Evolutionary conservation across 2,113 vertebrate genomes (phyloP), one percentile per base, ranked within the genome.

Genomic region (Microtus ochrogaster): DNA sequence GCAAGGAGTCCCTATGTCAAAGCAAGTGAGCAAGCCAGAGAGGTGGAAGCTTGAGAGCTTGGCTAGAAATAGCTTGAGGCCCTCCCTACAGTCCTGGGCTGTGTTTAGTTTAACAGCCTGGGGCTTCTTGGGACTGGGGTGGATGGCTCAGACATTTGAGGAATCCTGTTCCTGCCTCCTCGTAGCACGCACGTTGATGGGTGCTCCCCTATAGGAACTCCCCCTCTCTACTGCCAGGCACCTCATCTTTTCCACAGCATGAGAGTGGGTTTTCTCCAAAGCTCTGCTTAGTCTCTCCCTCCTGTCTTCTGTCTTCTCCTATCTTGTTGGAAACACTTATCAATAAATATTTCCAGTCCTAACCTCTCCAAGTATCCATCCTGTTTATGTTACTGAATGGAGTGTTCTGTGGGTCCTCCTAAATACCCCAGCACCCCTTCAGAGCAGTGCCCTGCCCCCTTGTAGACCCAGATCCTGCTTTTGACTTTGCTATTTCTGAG

Each of bases 231-330:
- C 28, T 83, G n/a, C 41, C 58, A 82, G 41, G 17, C 58, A 74
- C 66, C 66, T 92, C 89, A 66, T 84, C 79, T 90, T 96, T 92
- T 87, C 88, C 74, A 47, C 84, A 39, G 36, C 73, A 33, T 90
- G 63, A 89, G 95, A 94, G 78, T 55, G 88, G 44, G 24, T 83
- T 36, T 90, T 76, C 30, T 8, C 28, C 21, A n/a, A 21, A 47
- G 16, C 72, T 87, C 82, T 86, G 90, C 63, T 82, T 22, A 76
- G 90, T 94, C 22, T 90, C 72, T 82, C 39, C 26, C 6, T 58
- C 33, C 41, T 61, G 19, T 47, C 65, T 47, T 94, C 47, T 33
- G 3, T 79, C 70, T 76, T 84, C 77, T 90, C 47, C 74, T 79
- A 9, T 87, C 70, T 94, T 52, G 61, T 63, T 93, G 24, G 52